A percentile compares a stretch with the other conserved stretches of the same genome.
phyloP scores from a whole-genome alignment of 2,113 vertebrate genomes.

The Tachuris rubrigastra region DNA sequence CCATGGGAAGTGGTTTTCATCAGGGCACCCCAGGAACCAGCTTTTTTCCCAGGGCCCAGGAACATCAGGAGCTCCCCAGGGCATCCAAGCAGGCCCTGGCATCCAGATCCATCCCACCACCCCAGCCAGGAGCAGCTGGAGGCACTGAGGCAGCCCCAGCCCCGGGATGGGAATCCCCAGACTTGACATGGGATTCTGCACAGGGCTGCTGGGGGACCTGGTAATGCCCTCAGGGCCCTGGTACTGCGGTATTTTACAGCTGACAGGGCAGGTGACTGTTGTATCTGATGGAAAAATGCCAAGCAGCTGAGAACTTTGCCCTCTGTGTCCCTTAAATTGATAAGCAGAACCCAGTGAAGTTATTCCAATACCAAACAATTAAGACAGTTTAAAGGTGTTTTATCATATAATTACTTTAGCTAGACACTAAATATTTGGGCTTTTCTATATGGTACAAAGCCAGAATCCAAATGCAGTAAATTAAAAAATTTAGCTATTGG shows the following conservation, averaged over 20 bases:
- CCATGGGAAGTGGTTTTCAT: background rate
- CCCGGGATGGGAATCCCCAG: fast-evolving
- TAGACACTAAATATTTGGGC: background rate
- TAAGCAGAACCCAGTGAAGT: background rate
- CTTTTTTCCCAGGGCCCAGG: fast-evolving
- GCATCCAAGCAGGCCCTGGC: background rate
- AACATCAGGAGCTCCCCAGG: background rate
- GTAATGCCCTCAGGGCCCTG: background rate
- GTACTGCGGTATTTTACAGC: background rate
- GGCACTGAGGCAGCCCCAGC: background rate
- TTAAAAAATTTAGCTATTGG: background rate
- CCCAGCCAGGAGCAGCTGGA: fast-evolving
- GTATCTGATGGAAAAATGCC: background rate
- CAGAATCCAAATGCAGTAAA: background rate
- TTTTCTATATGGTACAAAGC: background rate
- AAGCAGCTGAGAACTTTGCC: background rate
- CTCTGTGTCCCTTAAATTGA: background rate
- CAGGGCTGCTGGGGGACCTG: background rate
- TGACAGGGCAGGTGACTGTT: background rate
- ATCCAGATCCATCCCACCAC: fast-evolving
- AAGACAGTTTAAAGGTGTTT: background rate
- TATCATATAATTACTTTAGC: background rate
- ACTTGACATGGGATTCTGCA: background rate
- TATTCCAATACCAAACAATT: background rate
- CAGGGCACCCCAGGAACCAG: too few species aligned